Conservation (phyloP, 1,140 invertebrate genomes). For the Drosophila carrolli region DNA sequence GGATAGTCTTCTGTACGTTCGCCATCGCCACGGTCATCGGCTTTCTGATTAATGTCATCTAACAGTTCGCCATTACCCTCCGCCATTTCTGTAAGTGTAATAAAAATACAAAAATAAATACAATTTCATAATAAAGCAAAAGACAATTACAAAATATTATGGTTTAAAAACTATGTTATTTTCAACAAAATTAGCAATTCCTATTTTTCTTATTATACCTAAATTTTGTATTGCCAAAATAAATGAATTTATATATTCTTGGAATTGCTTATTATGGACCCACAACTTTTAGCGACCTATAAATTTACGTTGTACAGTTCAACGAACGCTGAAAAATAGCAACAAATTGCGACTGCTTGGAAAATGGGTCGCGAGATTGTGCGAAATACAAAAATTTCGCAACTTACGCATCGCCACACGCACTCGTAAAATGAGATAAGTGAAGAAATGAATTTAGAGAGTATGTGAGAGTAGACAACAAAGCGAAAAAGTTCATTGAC, state of each 20-base stretch:
- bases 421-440: constrained; percentile 24
- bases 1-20: constrained; percentile 94
- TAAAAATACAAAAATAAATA: not conserved
- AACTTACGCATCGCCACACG: constrained; percentile 61
- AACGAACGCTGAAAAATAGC: constrained; percentile 53
- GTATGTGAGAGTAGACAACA: constrained; percentile 36
- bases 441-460: constrained; percentile 1
- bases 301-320: constrained; percentile 40
- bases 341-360: constrained; percentile 18
- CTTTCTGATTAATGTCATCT: constrained; percentile 90
- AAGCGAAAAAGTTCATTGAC: constrained; percentile 73
- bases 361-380: constrained; percentile 58
- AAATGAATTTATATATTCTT: no score
- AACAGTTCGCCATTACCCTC: constrained; percentile 95
- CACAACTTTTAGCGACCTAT: constrained; percentile 1
- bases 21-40: constrained; percentile 89
- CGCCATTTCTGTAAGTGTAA: constrained; percentile 89
- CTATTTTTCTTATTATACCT: not conserved
- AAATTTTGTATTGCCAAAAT: not conserved
- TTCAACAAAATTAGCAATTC: not conserved
- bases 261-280: not conserved
- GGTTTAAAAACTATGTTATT: not conserved
- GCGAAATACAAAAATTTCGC: constrained; percentile 46
- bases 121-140: not conserved
- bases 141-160: no score